These are phyloP conservation scores for Gallinago paraguaiae DNA, from an alignment of 2,113 vertebrate genomes.

Conservation along the genomic window DNA sequence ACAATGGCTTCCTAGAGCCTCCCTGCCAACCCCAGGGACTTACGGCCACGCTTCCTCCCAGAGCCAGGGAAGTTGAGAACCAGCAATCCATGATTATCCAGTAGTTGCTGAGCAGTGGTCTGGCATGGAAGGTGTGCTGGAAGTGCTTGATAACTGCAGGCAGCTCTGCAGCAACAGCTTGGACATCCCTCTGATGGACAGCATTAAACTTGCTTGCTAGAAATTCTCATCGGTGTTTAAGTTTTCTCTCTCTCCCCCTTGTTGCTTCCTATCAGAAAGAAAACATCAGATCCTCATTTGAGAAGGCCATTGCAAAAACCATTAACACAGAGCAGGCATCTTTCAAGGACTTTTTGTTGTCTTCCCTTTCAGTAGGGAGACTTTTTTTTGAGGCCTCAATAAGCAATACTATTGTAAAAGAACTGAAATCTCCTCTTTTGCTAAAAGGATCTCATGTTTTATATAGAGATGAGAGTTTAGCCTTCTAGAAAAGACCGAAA, in stretches of 20 bases:
- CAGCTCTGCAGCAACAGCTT: neutral
- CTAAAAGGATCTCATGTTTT: neutral
- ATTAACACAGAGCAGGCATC: neutral
- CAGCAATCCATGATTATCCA: neutral
- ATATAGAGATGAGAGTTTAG: neutral
- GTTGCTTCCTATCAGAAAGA: neutral
- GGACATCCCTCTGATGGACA: neutral
- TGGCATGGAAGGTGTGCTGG: neutral
- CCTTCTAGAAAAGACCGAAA: slow-evolving; percentile 35
- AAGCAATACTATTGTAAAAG: neutral
- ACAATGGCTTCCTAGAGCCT: neutral
- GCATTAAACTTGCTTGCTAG: neutral
- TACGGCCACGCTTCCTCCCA: neutral
- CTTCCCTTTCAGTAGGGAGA: neutral
- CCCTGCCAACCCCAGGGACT: neutral
- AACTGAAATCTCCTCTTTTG: neutral
- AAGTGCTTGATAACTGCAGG: neutral
- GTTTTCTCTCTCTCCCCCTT: neutral
- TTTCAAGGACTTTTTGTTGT: neutral
- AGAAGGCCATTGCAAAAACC: neutral
- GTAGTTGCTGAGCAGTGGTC: neutral
- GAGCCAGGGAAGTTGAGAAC: neutral
- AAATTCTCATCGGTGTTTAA: neutral
- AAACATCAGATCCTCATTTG: neutral
- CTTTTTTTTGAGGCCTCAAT: neutral